Conservation (phyloP, 2,113 vertebrate species). For the Pipa parva region DNA sequence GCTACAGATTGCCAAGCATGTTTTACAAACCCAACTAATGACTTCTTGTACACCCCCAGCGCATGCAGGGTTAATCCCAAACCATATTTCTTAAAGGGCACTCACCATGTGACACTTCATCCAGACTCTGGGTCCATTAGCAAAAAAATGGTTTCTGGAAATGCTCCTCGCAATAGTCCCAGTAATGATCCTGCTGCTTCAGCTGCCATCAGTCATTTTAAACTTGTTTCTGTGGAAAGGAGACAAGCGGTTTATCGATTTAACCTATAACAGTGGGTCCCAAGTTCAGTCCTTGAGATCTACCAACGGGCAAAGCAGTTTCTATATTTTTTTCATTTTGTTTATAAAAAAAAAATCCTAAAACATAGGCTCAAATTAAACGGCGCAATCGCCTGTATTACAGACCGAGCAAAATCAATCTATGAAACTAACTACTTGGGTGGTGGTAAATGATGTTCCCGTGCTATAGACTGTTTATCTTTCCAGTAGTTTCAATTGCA, state of each 20-base stretch:
- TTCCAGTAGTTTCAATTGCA: no score
- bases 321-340: no score
- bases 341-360: no score
- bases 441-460: no score
- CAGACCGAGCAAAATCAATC: no score
- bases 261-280: neutral
- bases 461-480: no score
- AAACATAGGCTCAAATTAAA: no score
- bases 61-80: constrained; percentile 5
- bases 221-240: constrained; percentile 8
- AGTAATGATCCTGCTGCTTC: constrained; percentile 6
- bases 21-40: constrained; percentile 18
- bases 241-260: constrained; percentile 16
- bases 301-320: neutral
- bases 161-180: neutral
- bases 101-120: neutral
- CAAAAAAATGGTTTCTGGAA: constrained; percentile 1
- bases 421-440: no score
- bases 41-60: constrained; percentile 5
- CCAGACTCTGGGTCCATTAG: neutral
- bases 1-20: constrained; percentile 16
- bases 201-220: neutral
- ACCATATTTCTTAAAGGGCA: constrained; percentile 1
- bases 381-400: no score
- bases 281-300: neutral